Base-by-base conservation (phyloP, 2,113 vertebrate genomes). In the Neoarius graeffei region DNA sequence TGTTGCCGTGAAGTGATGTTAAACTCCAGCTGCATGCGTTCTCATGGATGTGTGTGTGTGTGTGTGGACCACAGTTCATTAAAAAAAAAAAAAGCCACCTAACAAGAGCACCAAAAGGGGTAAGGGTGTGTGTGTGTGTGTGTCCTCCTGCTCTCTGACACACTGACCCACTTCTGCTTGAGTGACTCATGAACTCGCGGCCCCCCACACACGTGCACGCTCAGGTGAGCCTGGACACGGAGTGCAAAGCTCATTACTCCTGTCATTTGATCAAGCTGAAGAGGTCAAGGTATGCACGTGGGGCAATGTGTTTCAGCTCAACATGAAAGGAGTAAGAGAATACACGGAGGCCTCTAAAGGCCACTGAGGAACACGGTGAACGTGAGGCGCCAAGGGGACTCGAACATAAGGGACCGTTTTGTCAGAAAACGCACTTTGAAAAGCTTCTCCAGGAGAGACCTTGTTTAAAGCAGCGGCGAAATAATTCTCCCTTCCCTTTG, bases 131-230 rank as follows among this genome's bases (percentile, higher is more conserved):
- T 42, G 35, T 42, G 35, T 42, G 42, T 83, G 81, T 66, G 85
- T 80, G 83, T 76, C 85, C 84, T 86, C 50, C 81, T 59, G 66
- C 76, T 87, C 86, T 67, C 73, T 89, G 89, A 91, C 89, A 91
- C 85, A 91, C 90, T 91, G 87, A 91, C 89, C 89, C 85, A 90
- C 85, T 91, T 91, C 79, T 88, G 48, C 76, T 60, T 25, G 66
- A 89, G 79, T 23, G 64, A 57, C 69, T 87, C 62, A 50, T 60
- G 59, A 59, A 80, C 77, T 79, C 56, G 27, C 56, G 57, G 11
- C 50, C 30, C 8, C 42, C 56, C 27, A 35, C 35, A 77, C 82
- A 87, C 56, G 81, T 90, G 89, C 77, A 67, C 66, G 66, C 73
- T 81, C 85, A 89, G 81, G 86, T 89, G 86, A 88, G 84, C 52